phyloP scores from a whole-genome alignment of 2,797 vertebrate genomes.

The Betta splendens region DNA sequence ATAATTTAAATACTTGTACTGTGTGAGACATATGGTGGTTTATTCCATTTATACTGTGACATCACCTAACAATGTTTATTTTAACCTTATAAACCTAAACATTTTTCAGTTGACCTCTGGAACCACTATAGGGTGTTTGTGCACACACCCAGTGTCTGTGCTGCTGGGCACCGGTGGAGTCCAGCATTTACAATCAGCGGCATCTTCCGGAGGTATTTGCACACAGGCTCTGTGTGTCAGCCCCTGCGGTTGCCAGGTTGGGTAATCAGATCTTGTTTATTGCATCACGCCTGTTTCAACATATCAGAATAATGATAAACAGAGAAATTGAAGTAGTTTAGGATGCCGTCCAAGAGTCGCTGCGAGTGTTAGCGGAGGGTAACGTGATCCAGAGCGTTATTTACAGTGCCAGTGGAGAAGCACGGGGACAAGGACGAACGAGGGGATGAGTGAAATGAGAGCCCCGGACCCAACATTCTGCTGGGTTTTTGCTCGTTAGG shows the following conservation, averaged over 20 bases:
- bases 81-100: too few relatives aligned
- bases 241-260: constrained; percentile 70
- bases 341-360: constrained; percentile 70
- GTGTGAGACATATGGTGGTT: too few relatives aligned
- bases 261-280: constrained; percentile 80
- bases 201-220: constrained; percentile 72
- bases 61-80: too few relatives aligned
- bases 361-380: constrained; percentile 68
- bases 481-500: constrained; percentile 20
- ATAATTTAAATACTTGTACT: too few relatives aligned
- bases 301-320: constrained; percentile 77
- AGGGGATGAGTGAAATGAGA: constrained; percentile 43
- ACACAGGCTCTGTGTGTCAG: constrained; percentile 64
- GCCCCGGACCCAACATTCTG: constrained; percentile 25
- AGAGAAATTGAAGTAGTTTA: constrained; percentile 73
- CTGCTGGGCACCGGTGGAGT: constrained; percentile 53
- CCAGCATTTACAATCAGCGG: constrained; percentile 68
- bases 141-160: constrained; percentile 31
- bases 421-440: constrained; percentile 66
- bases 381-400: constrained; percentile 69
- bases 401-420: constrained; percentile 60
- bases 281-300: constrained; percentile 79
- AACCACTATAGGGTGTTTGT: constrained; percentile 31
- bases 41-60: too few relatives aligned
- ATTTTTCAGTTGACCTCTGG: too few relatives aligned